Percentiles rank a stretch among this genome's conserved stretches.
Conservation (phyloP, 2,797 vertebrate genomes). For the Xerus rutilus region DNA sequence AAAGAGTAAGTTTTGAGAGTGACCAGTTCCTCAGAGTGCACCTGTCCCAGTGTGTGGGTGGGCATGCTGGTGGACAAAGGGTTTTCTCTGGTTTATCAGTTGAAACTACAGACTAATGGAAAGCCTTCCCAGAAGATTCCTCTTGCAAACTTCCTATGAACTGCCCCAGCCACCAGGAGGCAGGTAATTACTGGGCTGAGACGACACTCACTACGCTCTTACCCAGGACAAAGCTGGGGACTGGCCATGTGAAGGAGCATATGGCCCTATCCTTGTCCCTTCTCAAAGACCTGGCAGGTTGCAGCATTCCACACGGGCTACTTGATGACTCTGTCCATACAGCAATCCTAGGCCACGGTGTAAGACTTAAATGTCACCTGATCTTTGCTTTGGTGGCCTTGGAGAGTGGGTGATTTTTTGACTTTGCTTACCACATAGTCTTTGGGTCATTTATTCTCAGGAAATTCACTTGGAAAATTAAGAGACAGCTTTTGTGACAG, state of each 20-base stretch:
- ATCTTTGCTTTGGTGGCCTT: background rate
- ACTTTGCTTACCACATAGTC: background rate
- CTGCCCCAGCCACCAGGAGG: background rate
- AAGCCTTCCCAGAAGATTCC: background rate
- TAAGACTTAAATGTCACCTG: background rate
- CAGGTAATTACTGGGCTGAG: background rate
- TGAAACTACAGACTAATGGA: background rate
- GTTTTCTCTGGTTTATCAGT: background rate
- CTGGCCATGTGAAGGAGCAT: background rate
- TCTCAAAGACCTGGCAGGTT: background rate
- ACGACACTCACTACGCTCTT: background rate
- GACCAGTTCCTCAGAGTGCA: background rate
- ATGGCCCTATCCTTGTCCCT: background rate
- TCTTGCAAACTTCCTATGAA: background rate
- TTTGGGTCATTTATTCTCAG: conserved; percentile 38
- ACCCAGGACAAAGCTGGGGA: no score
- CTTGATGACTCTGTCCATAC: background rate
- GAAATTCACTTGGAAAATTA: conserved; percentile 57
- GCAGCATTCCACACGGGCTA: fast-evolving
- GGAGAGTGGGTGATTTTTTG: background rate
- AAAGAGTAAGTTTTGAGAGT: background rate
- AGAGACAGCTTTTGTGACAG: conserved; percentile 33
- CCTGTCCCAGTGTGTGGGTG: background rate
- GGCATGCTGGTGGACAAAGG: background rate
- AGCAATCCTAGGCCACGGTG: background rate